Evolutionary conservation across 64 coral and sea anemone genomes (phyloP).

Genomic region (Trachythela sp.): DNA sequence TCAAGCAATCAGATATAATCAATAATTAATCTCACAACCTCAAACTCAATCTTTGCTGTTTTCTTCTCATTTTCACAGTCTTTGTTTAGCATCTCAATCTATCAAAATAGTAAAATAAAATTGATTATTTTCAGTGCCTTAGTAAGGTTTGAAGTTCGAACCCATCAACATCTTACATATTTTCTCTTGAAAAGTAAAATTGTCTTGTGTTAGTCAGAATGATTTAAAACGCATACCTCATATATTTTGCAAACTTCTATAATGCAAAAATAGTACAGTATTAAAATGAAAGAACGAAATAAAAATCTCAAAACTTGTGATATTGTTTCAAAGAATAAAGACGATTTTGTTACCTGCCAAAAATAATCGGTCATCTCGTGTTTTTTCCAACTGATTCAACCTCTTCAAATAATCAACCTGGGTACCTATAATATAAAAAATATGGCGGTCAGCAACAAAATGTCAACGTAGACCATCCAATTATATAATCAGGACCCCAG

Average conservation of each 20-base stretch:
- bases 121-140: too few relatives aligned
- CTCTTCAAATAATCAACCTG: slow-evolving; percentile 80
- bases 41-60: slow-evolving; percentile 79
- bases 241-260: slow-evolving; percentile 82
- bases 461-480: too few relatives aligned
- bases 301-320: neutral
- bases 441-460: neutral
- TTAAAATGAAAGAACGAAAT: neutral
- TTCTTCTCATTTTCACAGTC: slow-evolving; percentile 81
- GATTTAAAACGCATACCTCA: slow-evolving; percentile 66
- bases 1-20: neutral
- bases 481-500: too few relatives aligned
- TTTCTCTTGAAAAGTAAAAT: too few relatives aligned
- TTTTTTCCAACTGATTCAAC: slow-evolving; percentile 75
- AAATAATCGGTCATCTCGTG: slow-evolving; percentile 67
- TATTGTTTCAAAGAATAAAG: neutral
- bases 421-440: slow-evolving; percentile 54
- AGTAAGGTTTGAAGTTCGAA: too few relatives aligned
- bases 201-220: too few relatives aligned
- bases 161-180: too few relatives aligned
- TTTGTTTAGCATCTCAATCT: slow-evolving; percentile 89
- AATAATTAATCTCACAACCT: slow-evolving; percentile 30
- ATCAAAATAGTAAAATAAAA: neutral
- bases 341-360: slow-evolving; percentile 60
- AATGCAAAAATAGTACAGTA: neutral